These are phyloP conservation scores for Carassius carassius DNA, from an alignment of 2,113 vertebrate species.

Conservation along the genomic window DNA sequence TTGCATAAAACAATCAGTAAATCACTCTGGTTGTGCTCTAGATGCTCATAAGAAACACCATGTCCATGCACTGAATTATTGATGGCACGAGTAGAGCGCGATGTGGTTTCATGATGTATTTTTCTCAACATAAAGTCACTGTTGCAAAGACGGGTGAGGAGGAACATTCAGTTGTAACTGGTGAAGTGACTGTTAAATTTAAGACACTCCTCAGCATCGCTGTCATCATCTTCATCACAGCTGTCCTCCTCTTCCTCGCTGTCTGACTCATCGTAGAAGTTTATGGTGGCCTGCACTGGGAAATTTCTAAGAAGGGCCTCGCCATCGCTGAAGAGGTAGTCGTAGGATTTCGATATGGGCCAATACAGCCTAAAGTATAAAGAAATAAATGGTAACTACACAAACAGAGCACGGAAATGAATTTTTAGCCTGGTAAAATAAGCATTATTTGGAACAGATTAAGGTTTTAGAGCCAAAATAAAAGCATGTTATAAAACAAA, in stretches of 20 bases:
- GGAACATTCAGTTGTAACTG: conserved; percentile 58
- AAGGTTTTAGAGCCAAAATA: background rate
- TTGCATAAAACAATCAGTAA: conserved; percentile 7
- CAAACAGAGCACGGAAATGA: background rate
- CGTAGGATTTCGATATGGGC: conserved; percentile 81
- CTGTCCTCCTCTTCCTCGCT: conserved; percentile 67
- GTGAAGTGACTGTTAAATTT: conserved; percentile 57
- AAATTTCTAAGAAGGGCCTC: conserved; percentile 80
- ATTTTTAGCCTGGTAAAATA: background rate
- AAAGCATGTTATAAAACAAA: background rate
- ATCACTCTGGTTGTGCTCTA: conserved; percentile 12
- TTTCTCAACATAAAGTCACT: background rate
- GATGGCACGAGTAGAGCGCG: background rate
- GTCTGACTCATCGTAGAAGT: conserved; percentile 80
- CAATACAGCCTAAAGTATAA: conserved; percentile 79
- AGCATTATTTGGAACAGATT: background rate
- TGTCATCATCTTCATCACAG: conserved; percentile 41
- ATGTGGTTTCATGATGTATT: conserved; percentile 6
- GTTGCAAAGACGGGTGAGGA: background rate
- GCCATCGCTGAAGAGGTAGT: conserved; percentile 82
- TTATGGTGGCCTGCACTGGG: conserved; percentile 85
- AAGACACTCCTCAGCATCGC: background rate
- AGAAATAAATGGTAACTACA: background rate
- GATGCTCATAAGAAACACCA: background rate
- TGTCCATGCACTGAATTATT: background rate